A percentile compares a stretch with the other conserved stretches of the same genome.
phyloP scores from a whole-genome alignment of 2,113 vertebrate genomes.

The Campylomormyrus numenius region DNA sequence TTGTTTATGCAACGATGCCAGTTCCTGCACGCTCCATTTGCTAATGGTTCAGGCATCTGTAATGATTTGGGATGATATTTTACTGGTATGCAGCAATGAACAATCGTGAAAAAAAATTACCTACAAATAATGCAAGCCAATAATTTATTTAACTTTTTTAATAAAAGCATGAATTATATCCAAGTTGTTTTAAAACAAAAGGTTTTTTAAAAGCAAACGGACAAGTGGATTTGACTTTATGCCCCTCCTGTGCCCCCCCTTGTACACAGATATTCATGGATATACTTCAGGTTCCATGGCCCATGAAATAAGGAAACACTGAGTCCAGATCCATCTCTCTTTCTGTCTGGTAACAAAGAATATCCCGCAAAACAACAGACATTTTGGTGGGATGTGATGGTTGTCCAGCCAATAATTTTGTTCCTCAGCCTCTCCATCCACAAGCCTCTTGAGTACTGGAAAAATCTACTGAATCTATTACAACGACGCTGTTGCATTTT shows the following conservation, averaged over 20 bases:
- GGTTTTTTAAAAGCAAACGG: not conserved
- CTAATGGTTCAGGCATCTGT: not conserved
- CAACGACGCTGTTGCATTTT: not conserved
- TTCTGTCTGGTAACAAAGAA: not conserved
- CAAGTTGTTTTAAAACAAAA: not conserved
- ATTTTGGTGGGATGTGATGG: not conserved
- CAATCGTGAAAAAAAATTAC: not conserved
- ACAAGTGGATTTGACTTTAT: not conserved
- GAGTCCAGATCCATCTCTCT: too few species aligned
- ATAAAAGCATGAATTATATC: not conserved
- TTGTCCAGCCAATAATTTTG: not conserved
- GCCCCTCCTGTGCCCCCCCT: not conserved
- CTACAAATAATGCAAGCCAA: not conserved
- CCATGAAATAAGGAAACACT: not conserved
- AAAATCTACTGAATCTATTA: constrained; percentile 21
- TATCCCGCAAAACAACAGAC: not conserved
- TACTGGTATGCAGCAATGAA: not conserved
- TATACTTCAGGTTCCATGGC: not conserved
- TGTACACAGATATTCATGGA: not conserved
- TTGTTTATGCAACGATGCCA: not conserved
- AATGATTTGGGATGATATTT: not conserved
- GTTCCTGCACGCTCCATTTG: not conserved
- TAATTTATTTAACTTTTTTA: not conserved
- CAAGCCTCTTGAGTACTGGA: constrained; percentile 15
- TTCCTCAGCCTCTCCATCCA: not conserved